A percentile compares a stretch with the other conserved stretches of the same genome.
Evolutionary conservation across 2,888 invertebrate species (phyloP).

Genomic region (Hirudinaria manillensis): DNA sequence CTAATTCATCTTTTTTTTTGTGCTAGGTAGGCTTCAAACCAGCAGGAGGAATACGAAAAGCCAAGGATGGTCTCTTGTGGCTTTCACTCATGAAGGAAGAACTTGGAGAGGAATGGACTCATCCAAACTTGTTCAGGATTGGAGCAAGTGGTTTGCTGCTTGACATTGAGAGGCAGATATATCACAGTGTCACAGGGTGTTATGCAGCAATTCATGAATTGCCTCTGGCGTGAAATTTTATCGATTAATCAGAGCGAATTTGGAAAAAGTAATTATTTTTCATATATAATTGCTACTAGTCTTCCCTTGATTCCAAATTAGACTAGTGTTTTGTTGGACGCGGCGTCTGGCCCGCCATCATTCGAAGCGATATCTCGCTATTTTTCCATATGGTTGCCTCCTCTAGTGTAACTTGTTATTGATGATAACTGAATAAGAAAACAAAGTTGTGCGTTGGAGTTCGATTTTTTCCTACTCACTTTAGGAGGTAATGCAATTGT

Average conservation of each 20-base stretch:
- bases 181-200: constrained; percentile 50
- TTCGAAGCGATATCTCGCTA: too few species aligned
- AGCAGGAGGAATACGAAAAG: constrained; percentile 86
- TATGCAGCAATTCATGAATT: constrained; percentile 52
- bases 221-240: constrained; percentile 46
- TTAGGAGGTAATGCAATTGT: too few species aligned
- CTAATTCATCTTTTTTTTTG: neutral
- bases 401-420: too few species aligned
- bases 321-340: too few species aligned
- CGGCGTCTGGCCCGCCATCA: too few species aligned
- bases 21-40: constrained; percentile 87
- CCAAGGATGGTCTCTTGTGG: constrained; percentile 80
- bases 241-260: neutral
- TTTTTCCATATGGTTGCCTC: too few species aligned
- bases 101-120: constrained; percentile 79
- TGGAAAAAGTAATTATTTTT: too few species aligned
- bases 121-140: constrained; percentile 73
- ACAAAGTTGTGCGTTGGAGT: too few species aligned
- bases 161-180: constrained; percentile 63
- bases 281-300: too few species aligned
- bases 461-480: too few species aligned
- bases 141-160: constrained; percentile 86
- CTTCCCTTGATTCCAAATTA: too few species aligned
- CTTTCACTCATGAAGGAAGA: constrained; percentile 74
- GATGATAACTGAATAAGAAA: too few species aligned